Base-by-base conservation (phyloP, 2,113 vertebrate species). In the Noctilio leporinus region DNA sequence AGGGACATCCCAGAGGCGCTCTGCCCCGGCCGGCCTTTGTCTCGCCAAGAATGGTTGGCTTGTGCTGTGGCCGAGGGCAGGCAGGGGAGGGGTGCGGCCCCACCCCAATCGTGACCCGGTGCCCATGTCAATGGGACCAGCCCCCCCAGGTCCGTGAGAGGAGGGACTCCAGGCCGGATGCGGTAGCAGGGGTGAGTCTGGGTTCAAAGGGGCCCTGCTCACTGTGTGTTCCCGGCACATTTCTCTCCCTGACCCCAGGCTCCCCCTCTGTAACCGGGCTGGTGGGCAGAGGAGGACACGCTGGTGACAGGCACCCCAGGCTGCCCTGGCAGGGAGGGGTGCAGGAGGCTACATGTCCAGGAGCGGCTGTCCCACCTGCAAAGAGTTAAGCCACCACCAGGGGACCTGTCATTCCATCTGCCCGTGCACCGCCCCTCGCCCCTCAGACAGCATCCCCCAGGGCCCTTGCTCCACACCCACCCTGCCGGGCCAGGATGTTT, bases 31-130 rank as follows among this genome's bases (percentile, higher is more conserved):
- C 14, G 4, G 95, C 86, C 86, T 97, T 97, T 97, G 96, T 97
- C 84, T 90, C 16, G n/a, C 57, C 91, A 92, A 97, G 97, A 97
- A 97, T 93, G 91, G 93, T 75, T 16, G 19, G 95, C 59, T 97
- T 97, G 96, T 97, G 86, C 69, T 28, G 81, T 14, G 3, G 87
- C 40, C 86, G 12, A 1, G 1, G 90, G 33, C 2, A 43, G 73
- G 80, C 43, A 69, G 75, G 75, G 15, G 26, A 7, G 53, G 38
- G 43, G 47, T 64, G 62, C 80, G 14, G 35, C 33, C 83, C 38
- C 1, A 24, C 78, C 84, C 88, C 59, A 5, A 80, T n/a, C 67
- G 6, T 76, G 92, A 96, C 95, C 92, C 43, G 1, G 12, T 43
- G 67, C 38, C 94, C 59, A 3, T 19, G 65, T 67, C 26, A 14